phyloP scores from a whole-genome alignment of 2,113 vertebrate genomes.

The human region DNA sequence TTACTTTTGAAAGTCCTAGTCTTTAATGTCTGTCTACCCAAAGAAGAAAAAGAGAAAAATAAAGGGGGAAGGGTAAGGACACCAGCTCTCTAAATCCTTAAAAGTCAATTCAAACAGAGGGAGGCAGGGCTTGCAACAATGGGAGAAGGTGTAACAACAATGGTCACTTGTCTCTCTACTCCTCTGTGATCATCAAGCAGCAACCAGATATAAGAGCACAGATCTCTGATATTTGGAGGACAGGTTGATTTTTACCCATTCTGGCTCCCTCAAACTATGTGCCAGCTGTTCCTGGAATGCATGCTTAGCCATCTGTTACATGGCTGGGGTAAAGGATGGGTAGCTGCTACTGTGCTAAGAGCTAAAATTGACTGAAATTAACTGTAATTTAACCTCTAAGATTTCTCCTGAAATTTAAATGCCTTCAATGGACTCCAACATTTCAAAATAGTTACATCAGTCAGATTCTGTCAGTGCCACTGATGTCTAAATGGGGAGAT shows the following conservation, averaged over 20 bases:
- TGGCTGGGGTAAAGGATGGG: background rate
- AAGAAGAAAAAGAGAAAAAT: background rate
- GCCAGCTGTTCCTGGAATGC: background rate
- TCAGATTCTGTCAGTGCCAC: background rate
- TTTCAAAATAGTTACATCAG: background rate
- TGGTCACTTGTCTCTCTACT: fast-evolving
- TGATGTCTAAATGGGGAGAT: background rate
- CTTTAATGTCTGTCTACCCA: background rate
- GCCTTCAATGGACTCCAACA: background rate
- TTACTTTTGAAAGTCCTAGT: background rate
- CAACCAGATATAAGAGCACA: background rate
- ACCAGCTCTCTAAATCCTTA: background rate
- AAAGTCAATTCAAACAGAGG: background rate
- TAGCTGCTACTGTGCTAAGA: background rate
- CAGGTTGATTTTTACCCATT: background rate
- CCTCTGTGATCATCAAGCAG: background rate
- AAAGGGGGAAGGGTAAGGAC: background rate
- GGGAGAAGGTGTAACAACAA: too few species aligned
- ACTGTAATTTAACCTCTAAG: background rate
- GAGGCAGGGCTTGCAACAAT: background rate
- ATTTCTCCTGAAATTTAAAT: background rate
- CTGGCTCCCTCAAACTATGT: background rate
- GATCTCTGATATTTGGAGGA: background rate
- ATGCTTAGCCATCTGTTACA: background rate
- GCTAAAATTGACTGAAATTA: background rate